Percentiles rank a stretch among this genome's conserved stretches.
Evolutionary conservation across 2,113 vertebrate genomes (phyloP).

Genomic region (Campylorhamphus procurvoides): DNA sequence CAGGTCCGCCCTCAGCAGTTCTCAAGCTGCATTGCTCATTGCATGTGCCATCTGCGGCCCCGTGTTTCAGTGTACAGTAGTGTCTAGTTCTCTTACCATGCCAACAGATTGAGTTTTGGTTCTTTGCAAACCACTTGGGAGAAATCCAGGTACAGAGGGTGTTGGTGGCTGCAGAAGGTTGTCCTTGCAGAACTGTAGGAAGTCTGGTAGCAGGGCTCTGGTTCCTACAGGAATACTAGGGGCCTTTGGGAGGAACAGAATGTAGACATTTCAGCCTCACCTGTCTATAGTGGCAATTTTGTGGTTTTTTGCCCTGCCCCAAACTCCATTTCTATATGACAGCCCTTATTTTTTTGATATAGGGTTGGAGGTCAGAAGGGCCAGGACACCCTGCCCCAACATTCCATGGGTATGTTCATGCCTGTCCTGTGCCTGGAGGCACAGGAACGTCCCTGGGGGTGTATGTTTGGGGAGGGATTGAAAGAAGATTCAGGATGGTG

Average conservation of each 20-base stretch:
- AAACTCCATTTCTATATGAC: neutral
- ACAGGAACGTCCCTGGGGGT: fast-evolving
- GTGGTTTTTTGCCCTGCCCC: neutral
- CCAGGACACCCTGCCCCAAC: fast-evolving
- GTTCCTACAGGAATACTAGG: neutral
- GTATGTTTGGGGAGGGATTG: fast-evolving
- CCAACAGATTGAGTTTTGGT: fast-evolving
- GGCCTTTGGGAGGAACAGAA: neutral
- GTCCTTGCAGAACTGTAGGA: neutral
- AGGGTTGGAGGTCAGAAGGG: fast-evolving
- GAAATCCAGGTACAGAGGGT: neutral
- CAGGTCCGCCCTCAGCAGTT: fast-evolving
- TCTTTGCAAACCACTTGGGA: fast-evolving
- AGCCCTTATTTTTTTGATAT: fast-evolving
- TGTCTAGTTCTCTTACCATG: fast-evolving
- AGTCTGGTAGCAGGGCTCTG: neutral
- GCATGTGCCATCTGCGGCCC: fast-evolving
- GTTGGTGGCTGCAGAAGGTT: neutral
- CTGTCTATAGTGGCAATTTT: neutral
- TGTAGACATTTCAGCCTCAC: neutral
- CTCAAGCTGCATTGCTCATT: neutral
- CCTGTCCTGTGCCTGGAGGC: too few species aligned
- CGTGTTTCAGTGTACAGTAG: fast-evolving
- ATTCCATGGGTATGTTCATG: fast-evolving
- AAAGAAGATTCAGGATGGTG: neutral